Evolutionary conservation across 2,888 invertebrate species (phyloP), one percentile per base, ranked within the genome.

Genomic region (Antitype chi): DNA sequence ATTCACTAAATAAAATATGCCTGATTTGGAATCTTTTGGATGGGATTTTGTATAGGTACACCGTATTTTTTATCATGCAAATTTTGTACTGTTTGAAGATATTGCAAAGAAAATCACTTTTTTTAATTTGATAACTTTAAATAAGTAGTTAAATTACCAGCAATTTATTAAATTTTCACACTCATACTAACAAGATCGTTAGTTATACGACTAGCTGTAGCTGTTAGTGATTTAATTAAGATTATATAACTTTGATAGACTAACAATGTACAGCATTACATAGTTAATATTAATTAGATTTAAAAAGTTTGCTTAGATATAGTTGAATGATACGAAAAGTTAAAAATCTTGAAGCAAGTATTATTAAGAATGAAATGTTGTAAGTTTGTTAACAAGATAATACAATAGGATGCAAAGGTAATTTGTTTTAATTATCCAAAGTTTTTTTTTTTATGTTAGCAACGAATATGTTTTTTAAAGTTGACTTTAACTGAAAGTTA

Each of bases 381-480:
- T 73, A 74, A 80, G 57, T 79, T 86, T 81, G 60, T 78, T 81
- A 80, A 76, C 70, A 80, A 82, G 60, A 73, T 80, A 80, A 55
- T 78, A 72, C 78, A 80, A 76, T 87, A 89, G 81, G 82, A 86
- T 70, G 64, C 70, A 60, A 89, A 87, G 89, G 88, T 89, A 87
- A 88, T 76, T 80, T 80, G 64, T 76, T 82, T 85, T 84, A 53
- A 85, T 72, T 75, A 73, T 72, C 49, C 52, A 55, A 80, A 68
- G n/a, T 64, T 74, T 74, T 52, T 74, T 49, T 49, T 20, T 66
- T 74, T 55, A 57, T 79, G 76, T 70, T 78, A 32, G 23, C 38
- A n/a, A 32, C 11, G 11, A 64, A 23, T 53, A 13, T 32, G n/a
- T 70, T n/a, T 67, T 60, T 60, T 7, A 9, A 32, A 74, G 13